Percentiles rank a stretch among this genome's conserved stretches.
These are phyloP conservation scores for Pempheris klunzingeri DNA, from an alignment of 2,797 vertebrate species.

Conservation along the genomic window DNA sequence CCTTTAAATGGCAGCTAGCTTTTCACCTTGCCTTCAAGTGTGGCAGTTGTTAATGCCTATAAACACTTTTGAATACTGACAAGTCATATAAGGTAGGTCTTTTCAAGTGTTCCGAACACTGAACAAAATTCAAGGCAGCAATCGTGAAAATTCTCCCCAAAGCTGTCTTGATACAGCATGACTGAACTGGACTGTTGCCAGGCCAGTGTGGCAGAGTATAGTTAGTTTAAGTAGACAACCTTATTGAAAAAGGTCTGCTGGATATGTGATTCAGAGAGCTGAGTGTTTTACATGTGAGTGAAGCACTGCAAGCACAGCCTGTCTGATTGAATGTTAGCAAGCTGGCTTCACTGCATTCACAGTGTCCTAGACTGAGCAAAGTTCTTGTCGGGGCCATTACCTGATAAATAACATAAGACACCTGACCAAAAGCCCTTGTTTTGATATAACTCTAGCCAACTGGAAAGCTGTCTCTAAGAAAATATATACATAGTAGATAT, in stretches of 20 bases:
- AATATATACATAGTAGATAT: background rate
- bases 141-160: background rate
- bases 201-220: background rate
- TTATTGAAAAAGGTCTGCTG: background rate
- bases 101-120: background rate
- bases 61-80: background rate
- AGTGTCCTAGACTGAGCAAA: background rate
- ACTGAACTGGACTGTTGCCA: constrained; percentile 1
- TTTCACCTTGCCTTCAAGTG: background rate
- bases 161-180: background rate
- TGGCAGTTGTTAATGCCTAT: background rate
- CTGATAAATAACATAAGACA: constrained; percentile 41
- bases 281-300: background rate
- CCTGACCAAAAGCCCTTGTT: constrained; percentile 33
- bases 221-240: background rate
- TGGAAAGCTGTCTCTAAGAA: constrained; percentile 25
- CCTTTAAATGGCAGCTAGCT: background rate
- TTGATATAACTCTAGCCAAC: constrained; percentile 14
- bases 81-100: background rate
- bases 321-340: constrained; percentile 7
- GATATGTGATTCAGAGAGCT: background rate
- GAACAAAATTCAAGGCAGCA: background rate
- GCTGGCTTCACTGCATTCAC: constrained; percentile 9
- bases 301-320: background rate
- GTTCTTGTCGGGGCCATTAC: constrained; percentile 22